Base-by-base conservation (phyloP, 2,888 invertebrate genomes). In the Chrysotoxum bicinctum region DNA sequence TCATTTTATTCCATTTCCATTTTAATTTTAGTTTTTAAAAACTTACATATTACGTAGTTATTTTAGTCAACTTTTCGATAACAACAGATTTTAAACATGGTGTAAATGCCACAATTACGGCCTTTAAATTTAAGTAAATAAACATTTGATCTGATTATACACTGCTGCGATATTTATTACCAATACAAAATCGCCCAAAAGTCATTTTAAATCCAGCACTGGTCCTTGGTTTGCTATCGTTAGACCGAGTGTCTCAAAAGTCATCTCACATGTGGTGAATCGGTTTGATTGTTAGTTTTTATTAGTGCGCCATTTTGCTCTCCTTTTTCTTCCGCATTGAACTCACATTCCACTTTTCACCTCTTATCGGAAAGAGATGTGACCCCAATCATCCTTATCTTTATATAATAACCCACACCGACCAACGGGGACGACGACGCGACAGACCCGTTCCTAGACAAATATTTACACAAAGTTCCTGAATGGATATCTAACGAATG, bases 401-500 rank as follows among this genome's bases (percentile, higher is more conserved):
- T 43, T 58, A 37, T 35, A 10, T 35, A 50, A 37, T 32, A 19
- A 58, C 78, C 48, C 58, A 66, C 66, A 74, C 62, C 45, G 64
- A 56, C 40, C 8, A 2, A 23, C n/a, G 30, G n/a, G 14, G 9
- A 8, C 9, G 9, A 8, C 9, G 26, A 54, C 30, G n/a, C 60
- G 62, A 50, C 60, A n/a, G 43, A 43, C 43, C 66, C 19, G 50
- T 66, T 75, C 50, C 37, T 54, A 84, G 79, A 75, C 84, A 79
- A 84, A 80, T 77, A 76, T 76, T 85, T 85, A 85, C 80, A 76
- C 85, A 80, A 77, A 68, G 80, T 73, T 80, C 73, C 72, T 85
- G 85, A 85, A 85, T 85, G 81, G 85, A 62, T 80, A 80, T 76
- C 85, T 80, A 80, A 85, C 85, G 80, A 85, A 85, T 76, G 85